Percentiles rank a stretch among this genome's conserved stretches.
Conservation (phyloP, 2,113 vertebrate species). For the Astur gentilis region DNA sequence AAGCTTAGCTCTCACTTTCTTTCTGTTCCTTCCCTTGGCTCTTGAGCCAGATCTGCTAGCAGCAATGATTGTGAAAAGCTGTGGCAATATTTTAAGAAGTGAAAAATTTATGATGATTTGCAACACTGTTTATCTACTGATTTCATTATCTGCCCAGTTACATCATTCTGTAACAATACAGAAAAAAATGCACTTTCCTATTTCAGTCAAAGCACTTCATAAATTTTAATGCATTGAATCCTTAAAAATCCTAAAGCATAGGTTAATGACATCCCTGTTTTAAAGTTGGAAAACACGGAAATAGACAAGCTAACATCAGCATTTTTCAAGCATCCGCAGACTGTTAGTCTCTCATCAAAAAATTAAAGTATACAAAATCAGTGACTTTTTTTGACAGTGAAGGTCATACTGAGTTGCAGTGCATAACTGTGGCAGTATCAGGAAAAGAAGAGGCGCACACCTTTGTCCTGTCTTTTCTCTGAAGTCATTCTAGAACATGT, state of each 20-base stretch:
- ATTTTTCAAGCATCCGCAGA: background rate
- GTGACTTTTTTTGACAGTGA: background rate
- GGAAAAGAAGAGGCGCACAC: background rate
- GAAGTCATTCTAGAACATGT: background rate
- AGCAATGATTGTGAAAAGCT: background rate
- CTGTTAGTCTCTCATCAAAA: background rate
- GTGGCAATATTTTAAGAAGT: background rate
- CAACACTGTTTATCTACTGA: background rate
- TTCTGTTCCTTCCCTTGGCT: background rate
- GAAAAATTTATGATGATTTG: background rate
- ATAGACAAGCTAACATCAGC: background rate
- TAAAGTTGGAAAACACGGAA: background rate
- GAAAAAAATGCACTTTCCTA: background rate
- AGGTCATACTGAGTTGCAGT: background rate
- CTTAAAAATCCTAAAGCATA: background rate
- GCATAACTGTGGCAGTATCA: background rate
- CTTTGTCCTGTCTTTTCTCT: background rate
- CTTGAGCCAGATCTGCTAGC: background rate
- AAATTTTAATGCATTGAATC: slow-evolving; percentile 18
- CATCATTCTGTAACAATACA: background rate
- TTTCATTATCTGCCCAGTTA: background rate
- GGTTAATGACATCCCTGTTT: slow-evolving; percentile 31
- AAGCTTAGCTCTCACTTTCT: background rate
- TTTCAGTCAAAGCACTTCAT: slow-evolving; percentile 2
- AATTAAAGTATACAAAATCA: background rate